Evolutionary conservation across 2,797 vertebrate species (phyloP), one percentile per base, ranked within the genome.

Genomic region (Neostethus bicornis): DNA sequence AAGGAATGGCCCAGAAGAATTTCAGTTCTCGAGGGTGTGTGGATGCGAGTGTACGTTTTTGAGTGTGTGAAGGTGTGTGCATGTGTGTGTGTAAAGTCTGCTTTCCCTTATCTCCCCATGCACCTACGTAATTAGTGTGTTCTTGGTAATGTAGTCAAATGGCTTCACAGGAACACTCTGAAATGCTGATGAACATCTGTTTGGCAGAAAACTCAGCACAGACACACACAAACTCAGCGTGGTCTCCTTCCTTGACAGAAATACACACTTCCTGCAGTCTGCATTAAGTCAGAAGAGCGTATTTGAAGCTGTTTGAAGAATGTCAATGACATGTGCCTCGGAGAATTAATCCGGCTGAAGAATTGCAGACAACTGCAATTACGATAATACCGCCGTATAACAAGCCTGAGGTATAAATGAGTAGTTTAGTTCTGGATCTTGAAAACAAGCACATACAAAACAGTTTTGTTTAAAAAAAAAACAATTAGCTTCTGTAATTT

Each of bases 101-200:
- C 37, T 62, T 65, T 35, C 39, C 29, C 45, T 60, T 39, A 20
- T 37, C 62, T 77, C 67, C 65, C 61, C 43, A 42, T 70, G 77
- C 76, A 74, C 67, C 73, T 72, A 62, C 19, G 4, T 87, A 87
- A 88, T 89, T 88, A 81, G 73, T 63, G 70, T 80, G 73, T 82
- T 83, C 75, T 85, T 76, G 47, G 66, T 89, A 84, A 84, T 78
- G 75, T 77, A 78, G 75, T 78, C 70, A 85, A 87, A 83, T 87
- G 75, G 79, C 80, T 89, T 87, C 79, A 83, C 66, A 76, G 71
- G 74, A 80, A 77, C 74, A 79, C 79, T 87, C 75, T 87, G 85
- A 86, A 88, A 87, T 87, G 71, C 83, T 86, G 81, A 82, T 87
- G 83, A 86, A 89, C 88, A 90, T 90, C 87, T 90, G 89, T 80